Evolutionary conservation across 2,797 vertebrate genomes (phyloP), one percentile per base, ranked within the genome.

Genomic region (Oreonectes daqikongensis): DNA sequence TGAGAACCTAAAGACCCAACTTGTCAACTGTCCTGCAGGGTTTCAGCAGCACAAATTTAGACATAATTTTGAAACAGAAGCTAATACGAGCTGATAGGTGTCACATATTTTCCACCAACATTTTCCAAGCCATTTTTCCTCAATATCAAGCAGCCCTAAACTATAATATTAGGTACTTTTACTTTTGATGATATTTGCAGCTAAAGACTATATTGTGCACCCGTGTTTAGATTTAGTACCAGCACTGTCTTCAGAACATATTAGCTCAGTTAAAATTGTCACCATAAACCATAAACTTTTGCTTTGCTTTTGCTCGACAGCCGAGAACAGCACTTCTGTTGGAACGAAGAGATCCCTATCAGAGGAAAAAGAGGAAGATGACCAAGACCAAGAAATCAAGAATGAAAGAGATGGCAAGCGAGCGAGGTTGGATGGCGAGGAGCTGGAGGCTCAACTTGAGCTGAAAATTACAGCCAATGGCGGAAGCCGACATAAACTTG

Each of bases 391-490:
- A 28, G 57, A 64, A 24, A 40, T 52, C 10, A 72, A 79, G 38
- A 50, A 88, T 1, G 89, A 90, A 75, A 85, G 84, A 72, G 92
- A 92, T 2, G 88, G 85, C n/a, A 94, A 94, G 81, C 90, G 88
- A 82, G 85, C 90, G 14, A 92, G 92, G 82, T 72, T 95, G 66
- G 88, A 92, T 24, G 94, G 94, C 2, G 86, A 90, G 69, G 95
- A 97, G 83, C 92, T 97, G 84, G 97, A 99, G 86, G 96, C 96
- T 78, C 93, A 99, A 79, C 87, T 99, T 83, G 93, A 99, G 91
- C 90, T 99, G 30, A 98, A 99, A 90, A 97, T 99, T 85, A 98
- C 95, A 70, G 89, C 90, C 86, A 86, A 91, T 70, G 88, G 93
- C 80, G 92, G 87, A 87, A 95, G 86, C 86, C 95, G 90, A 88